Conservation (phyloP, 2,797 vertebrate species). For the Peromyscus nudipes region DNA sequence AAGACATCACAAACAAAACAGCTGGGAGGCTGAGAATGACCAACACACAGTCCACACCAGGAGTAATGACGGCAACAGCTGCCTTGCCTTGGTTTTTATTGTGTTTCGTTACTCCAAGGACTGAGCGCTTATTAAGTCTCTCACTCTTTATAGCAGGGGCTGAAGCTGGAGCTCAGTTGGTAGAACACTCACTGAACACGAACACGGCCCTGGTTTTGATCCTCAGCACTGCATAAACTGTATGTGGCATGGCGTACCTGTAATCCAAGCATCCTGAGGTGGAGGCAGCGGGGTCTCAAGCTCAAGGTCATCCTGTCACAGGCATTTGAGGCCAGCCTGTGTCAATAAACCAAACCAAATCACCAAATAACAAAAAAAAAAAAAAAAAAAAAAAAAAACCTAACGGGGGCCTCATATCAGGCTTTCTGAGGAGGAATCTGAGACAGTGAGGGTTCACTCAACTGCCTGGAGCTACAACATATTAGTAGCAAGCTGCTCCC, state of each 20-base stretch:
- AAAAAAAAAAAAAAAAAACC: not conserved
- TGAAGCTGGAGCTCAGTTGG: not conserved
- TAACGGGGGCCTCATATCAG: not conserved
- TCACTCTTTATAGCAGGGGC: not conserved
- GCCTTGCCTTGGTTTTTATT: not conserved
- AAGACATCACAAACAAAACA: not conserved
- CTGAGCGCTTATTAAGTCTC: fast-evolving
- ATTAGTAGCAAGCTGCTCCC: not conserved
- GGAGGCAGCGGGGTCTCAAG: not conserved
- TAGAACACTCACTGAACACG: too few species aligned
- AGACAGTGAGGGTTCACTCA: too few species aligned
- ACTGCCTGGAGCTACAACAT: not conserved
- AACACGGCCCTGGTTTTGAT: not conserved
- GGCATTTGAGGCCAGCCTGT: not conserved
- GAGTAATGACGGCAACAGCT: fast-evolving
- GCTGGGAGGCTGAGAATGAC: too few species aligned
- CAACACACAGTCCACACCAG: too few species aligned
- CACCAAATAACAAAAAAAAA: not conserved
- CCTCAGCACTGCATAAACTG: not conserved
- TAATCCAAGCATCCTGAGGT: not conserved
- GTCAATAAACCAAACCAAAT: not conserved
- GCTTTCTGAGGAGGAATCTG: not conserved
- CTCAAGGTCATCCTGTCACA: not conserved
- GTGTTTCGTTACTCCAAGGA: not conserved
- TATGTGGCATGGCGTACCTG: fast-evolving